phyloP scores from a whole-genome alignment of 2,113 vertebrate species.

The Taxidea taxus region DNA sequence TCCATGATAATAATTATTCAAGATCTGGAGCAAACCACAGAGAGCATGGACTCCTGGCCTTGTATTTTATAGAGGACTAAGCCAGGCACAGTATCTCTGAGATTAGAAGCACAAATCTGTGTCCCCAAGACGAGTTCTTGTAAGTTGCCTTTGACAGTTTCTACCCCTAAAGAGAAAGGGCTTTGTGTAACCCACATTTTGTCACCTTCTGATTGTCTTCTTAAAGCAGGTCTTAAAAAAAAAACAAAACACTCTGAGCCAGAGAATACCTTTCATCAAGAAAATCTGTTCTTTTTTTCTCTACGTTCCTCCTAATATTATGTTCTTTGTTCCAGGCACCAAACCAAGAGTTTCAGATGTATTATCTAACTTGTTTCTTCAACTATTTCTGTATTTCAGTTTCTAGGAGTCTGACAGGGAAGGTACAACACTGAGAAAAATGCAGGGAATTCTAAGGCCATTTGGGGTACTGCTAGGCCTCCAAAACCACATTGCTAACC shows the following conservation, averaged over 20 bases:
- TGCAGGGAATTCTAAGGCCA: neutral
- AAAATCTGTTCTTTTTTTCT: neutral
- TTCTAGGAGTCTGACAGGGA: neutral
- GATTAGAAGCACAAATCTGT: neutral
- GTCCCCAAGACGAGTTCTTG: neutral
- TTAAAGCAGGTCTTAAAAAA: neutral
- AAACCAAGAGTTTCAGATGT: neutral
- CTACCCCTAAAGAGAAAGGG: neutral
- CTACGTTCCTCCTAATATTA: neutral
- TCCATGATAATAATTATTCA: neutral
- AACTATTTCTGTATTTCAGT: neutral
- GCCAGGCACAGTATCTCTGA: neutral
- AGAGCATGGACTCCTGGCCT: neutral
- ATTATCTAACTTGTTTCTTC: neutral
- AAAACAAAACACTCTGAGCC: neutral
- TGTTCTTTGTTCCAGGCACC: neutral
- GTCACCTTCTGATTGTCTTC: neutral
- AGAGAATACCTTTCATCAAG: slow-evolving; percentile 21
- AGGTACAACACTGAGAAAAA: neutral
- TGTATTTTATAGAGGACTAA: neutral
- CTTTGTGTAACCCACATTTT: neutral
- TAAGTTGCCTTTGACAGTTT: neutral
- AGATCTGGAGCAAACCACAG: neutral
- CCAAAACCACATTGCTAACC: neutral
- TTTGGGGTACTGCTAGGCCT: neutral